Percentiles rank a stretch among this genome's conserved stretches.
Conservation (phyloP, 2,888 invertebrate species). For the Trachelus tabidus region DNA sequence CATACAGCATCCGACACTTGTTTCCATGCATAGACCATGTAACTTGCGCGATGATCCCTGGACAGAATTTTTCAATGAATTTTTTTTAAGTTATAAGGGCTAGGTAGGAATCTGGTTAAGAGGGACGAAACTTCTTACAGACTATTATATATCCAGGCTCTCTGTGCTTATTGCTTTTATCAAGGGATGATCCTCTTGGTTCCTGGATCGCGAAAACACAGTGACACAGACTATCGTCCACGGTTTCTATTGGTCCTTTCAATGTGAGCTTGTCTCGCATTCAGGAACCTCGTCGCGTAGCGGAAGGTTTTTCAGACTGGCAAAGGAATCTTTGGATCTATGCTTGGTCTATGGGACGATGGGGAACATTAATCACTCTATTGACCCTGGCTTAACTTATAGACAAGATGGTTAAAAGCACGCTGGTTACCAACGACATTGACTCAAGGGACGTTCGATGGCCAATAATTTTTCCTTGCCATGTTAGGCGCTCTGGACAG, state of each 20-base stretch:
- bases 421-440: not conserved
- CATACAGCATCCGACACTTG: conserved; percentile 33
- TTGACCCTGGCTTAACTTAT: conserved; percentile 2
- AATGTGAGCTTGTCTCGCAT: not conserved
- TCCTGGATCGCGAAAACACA: not conserved
- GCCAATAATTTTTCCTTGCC: conserved; percentile 7
- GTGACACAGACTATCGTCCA: not conserved
- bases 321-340: not conserved
- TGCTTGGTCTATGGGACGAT: not conserved
- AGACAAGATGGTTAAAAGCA: conserved; percentile 2
- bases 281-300: not conserved
- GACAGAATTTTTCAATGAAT: not conserved
- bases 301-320: not conserved
- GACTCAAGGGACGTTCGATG: conserved; percentile 1
- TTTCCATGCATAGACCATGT: not conserved
- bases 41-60: not conserved
- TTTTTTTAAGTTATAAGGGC: not conserved
- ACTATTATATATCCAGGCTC: not conserved
- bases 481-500: not conserved
- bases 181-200: not conserved
- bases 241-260: not conserved
- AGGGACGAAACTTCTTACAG: not conserved
- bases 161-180: not conserved
- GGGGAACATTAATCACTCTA: conserved; percentile 1
- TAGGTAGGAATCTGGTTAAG: not conserved